Evolutionary conservation across 2,113 vertebrate genomes (phyloP), one percentile per base, ranked within the genome.

Genomic region (Parus major): DNA sequence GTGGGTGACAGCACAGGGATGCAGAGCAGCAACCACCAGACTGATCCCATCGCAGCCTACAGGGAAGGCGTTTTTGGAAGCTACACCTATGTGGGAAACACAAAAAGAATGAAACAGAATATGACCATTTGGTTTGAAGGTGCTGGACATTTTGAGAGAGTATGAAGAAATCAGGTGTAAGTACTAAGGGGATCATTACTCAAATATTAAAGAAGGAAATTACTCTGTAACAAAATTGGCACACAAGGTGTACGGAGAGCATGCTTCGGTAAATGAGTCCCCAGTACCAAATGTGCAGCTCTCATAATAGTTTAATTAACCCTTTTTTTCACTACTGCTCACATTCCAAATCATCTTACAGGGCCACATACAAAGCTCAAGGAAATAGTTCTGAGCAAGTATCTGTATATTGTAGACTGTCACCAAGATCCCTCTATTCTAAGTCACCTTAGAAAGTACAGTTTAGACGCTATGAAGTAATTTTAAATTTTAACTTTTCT

Each of bases 1-100:
- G 15, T 3, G 3, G 90, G 88, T 18, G 87, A 84, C 8, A 95
- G 71, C 7, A 64, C 1, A 11, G 93, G 89, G 80, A 95, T 15
- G 59, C 72, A 93, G 41, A 98, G 82, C 56, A 91, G 79, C 64
- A 79, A 11, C 28, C 53, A 60, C 69, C 82, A 86, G 17, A 56
- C 24, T 11, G 47, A 61, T 11, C 27, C 75, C 97, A 97, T 96
- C 12, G 0, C 50, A 60, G 82, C n/a, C 41, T 20, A 18, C 63
- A 24, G 50, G 2, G 25, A 61, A 36, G 50, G n/a, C 0, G 6
- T 4, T 63, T 61, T 18, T 18, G 64, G 55, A 89, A 55, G 25
- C 36, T 55, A 55, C 24, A 29, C 64, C 93, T 94, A 6, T 56
- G n/a, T 31, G 60, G 39, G 66, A 11, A 49, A 65, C 79, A 57